Conservation (phyloP, 2,888 invertebrate species). For the Ophion costatus region DNA sequence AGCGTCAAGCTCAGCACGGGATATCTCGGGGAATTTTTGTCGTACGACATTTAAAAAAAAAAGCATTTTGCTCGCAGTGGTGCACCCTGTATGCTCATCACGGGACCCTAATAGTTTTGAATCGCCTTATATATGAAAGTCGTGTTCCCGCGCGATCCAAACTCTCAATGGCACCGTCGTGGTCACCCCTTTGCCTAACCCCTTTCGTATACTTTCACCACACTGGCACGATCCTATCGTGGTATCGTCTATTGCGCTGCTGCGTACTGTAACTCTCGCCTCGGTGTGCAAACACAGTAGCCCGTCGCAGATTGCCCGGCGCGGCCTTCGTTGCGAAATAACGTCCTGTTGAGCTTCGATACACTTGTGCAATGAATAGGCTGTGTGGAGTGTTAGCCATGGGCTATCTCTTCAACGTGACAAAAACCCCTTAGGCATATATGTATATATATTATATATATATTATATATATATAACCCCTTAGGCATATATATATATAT, state of each 20-base stretch:
- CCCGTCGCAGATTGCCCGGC: slow-evolving; percentile 22
- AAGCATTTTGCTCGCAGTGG: too few species aligned
- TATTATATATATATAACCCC: neutral
- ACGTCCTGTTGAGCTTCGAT: slow-evolving; percentile 42
- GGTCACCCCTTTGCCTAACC: slow-evolving; percentile 46
- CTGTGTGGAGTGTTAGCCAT: slow-evolving; percentile 45
- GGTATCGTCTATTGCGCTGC: neutral
- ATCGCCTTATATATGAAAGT: slow-evolving; percentile 16
- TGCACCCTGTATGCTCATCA: too few species aligned
- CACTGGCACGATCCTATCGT: slow-evolving; percentile 9
- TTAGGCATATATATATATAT: neutral
- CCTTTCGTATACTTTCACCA: slow-evolving; percentile 26
- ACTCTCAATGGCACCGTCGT: slow-evolving; percentile 29
- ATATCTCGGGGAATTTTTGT: too few species aligned
- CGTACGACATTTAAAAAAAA: too few species aligned
- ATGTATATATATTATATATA: neutral
- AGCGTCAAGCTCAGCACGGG: too few species aligned
- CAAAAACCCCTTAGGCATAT: slow-evolving; percentile 31
- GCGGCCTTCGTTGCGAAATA: slow-evolving; percentile 32
- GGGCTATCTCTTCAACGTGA: slow-evolving; percentile 55
- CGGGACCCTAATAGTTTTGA: neutral
- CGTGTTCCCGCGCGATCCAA: slow-evolving; percentile 26
- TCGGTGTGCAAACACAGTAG: slow-evolving; percentile 16
- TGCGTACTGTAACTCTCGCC: neutral
- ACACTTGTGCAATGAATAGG: slow-evolving; percentile 55